Percentiles rank a stretch among this genome's conserved stretches.
Evolutionary conservation across 2,113 vertebrate species (phyloP).

Genomic region (Rhodinocichla rosea): DNA sequence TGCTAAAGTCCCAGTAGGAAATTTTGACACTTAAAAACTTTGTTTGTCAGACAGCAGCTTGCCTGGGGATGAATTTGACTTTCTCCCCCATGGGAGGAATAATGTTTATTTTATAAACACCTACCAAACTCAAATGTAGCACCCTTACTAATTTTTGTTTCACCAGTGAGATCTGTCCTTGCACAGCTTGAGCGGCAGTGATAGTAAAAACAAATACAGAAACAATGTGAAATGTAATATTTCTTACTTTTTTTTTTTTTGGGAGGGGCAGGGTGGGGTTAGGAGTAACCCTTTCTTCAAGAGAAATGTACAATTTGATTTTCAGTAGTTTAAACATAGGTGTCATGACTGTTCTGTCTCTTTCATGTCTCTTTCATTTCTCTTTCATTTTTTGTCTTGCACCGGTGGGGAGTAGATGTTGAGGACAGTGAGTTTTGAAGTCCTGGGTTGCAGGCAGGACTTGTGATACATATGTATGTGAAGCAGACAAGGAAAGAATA

Average conservation of each 20-base stretch:
- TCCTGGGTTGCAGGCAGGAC: background rate
- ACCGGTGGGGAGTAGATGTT: background rate
- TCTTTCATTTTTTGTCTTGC: background rate
- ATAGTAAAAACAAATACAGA: conserved; percentile 4
- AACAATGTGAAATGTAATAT: background rate
- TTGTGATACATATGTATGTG: background rate
- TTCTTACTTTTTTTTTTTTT: background rate
- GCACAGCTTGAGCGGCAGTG: conserved; percentile 25
- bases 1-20: conserved; percentile 16
- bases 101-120: conserved; percentile 56
- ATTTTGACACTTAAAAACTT: conserved; percentile 38
- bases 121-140: conserved; percentile 6
- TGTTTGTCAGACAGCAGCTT: conserved; percentile 36
- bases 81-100: conserved; percentile 12
- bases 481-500: background rate
- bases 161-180: conserved; percentile 1
- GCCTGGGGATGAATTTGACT: conserved; percentile 12
- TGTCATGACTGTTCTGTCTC: background rate
- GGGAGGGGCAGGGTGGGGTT: background rate
- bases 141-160: background rate
- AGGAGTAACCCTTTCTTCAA: background rate
- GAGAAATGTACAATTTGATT: background rate
- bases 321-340: background rate
- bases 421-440: background rate
- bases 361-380: background rate